Evolutionary conservation across 2,797 vertebrate species (phyloP).

Genomic region (Cirrhinus mrigala): DNA sequence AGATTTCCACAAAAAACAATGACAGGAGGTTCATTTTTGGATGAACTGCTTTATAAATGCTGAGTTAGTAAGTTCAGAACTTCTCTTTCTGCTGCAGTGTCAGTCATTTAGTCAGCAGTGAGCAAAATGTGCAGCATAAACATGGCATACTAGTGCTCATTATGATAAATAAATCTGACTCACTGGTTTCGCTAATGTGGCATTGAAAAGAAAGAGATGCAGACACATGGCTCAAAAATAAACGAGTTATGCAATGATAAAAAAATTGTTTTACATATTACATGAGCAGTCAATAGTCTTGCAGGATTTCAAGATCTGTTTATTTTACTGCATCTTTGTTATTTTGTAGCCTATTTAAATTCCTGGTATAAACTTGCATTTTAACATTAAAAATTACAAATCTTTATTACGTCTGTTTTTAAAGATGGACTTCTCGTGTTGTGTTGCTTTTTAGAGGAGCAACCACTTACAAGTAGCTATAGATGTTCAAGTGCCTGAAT

Average conservation of each 20-base stretch:
- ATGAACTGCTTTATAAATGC: neutral
- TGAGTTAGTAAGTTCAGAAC: neutral
- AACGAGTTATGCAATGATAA: neutral
- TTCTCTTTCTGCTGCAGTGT: neutral
- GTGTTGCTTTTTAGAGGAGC: neutral
- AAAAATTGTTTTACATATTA: neutral
- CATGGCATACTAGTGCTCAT: neutral
- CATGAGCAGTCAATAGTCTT: neutral
- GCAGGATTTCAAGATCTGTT: neutral
- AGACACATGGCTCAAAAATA: neutral
- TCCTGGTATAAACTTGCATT: neutral
- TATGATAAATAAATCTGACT: neutral
- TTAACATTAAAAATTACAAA: neutral
- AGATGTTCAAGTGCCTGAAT: neutral
- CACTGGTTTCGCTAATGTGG: neutral
- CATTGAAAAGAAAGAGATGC: neutral
- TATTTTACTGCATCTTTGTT: no score
- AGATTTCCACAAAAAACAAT: neutral
- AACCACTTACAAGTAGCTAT: neutral
- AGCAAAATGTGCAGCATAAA: neutral
- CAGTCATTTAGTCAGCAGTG: neutral
- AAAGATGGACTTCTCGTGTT: neutral
- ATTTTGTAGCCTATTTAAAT: neutral
- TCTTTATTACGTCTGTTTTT: neutral
- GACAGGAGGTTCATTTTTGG: neutral